Conservation (phyloP, 2,888 invertebrate species). For the Stratiomys singularior region DNA sequence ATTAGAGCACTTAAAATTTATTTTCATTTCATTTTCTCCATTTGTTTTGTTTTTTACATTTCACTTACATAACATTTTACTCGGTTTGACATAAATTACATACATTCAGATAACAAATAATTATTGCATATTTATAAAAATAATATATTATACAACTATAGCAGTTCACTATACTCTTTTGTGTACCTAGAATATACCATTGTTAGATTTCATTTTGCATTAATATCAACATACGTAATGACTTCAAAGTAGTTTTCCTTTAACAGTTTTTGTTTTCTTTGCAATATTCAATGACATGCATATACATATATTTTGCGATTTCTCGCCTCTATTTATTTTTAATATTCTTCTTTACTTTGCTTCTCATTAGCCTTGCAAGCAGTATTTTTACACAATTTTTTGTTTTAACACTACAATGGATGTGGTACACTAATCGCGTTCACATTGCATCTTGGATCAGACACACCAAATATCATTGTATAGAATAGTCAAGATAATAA, state of each 20-base stretch:
- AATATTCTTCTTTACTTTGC: no score
- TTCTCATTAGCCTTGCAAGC: no score
- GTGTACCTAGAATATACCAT: background rate
- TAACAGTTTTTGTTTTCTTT: background rate
- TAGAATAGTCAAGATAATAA: no score
- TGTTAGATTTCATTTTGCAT: background rate
- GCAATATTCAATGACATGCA: background rate
- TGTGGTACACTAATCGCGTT: no score
- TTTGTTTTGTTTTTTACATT: background rate
- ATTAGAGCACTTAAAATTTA: conserved; percentile 46
- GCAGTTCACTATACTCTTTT: background rate
- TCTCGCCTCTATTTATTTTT: no score
- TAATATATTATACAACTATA: conserved; percentile 31
- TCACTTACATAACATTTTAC: conserved; percentile 21
- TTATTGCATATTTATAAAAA: conserved; percentile 40
- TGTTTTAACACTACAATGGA: no score
- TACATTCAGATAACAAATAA: conserved; percentile 44
- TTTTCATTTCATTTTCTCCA: conserved; percentile 8
- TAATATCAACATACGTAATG: conserved; percentile 2
- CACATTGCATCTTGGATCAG: no score
- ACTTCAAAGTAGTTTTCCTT: background rate
- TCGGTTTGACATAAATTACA: conserved; percentile 39
- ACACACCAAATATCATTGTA: no score
- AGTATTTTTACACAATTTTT: no score
- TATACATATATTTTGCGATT: no score